Evolutionary conservation across 2,888 invertebrate species (phyloP).

Genomic region (Pseudolycoriella hygida): DNA sequence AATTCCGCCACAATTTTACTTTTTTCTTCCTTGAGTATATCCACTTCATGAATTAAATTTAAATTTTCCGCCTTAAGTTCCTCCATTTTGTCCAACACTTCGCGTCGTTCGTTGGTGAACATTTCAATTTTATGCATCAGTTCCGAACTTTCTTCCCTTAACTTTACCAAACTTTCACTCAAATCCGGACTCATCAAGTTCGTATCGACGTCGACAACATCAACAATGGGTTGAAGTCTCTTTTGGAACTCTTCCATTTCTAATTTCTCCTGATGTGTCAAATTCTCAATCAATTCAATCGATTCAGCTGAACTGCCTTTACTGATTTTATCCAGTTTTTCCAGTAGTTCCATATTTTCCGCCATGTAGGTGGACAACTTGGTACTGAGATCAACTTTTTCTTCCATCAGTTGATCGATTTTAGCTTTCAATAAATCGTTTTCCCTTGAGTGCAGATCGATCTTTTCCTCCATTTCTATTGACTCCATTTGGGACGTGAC

Average conservation of each 20-base stretch:
- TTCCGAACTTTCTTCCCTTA: constrained; percentile 46
- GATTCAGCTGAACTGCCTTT: constrained; percentile 60
- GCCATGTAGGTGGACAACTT: constrained; percentile 48
- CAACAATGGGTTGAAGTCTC: constrained; percentile 15
- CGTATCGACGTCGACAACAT: constrained; percentile 15
- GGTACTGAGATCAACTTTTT: constrained; percentile 39
- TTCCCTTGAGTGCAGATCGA: constrained; percentile 31
- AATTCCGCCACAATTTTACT: neutral
- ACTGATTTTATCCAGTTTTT: constrained; percentile 53
- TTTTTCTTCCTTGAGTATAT: constrained; percentile 7
- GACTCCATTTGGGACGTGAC: constrained; percentile 64
- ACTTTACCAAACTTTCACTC: constrained; percentile 36
- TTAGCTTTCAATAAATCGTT: constrained; percentile 31
- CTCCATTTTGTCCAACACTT: constrained; percentile 50
- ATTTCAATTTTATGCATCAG: constrained; percentile 47
- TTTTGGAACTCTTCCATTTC: constrained; percentile 51
- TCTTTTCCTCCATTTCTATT: constrained; percentile 61
- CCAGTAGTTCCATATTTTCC: constrained; percentile 56
- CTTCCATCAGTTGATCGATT: constrained; percentile 34
- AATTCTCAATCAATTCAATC: constrained; percentile 53
- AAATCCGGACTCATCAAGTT: constrained; percentile 21
- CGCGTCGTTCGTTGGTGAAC: constrained; percentile 47
- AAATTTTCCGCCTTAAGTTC: constrained; percentile 32
- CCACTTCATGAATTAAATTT: constrained; percentile 21
- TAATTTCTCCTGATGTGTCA: constrained; percentile 50